Percentiles rank a stretch among this genome's conserved stretches.
phyloP scores from a whole-genome alignment of 2,113 vertebrate genomes.

The Heterotis niloticus region DNA sequence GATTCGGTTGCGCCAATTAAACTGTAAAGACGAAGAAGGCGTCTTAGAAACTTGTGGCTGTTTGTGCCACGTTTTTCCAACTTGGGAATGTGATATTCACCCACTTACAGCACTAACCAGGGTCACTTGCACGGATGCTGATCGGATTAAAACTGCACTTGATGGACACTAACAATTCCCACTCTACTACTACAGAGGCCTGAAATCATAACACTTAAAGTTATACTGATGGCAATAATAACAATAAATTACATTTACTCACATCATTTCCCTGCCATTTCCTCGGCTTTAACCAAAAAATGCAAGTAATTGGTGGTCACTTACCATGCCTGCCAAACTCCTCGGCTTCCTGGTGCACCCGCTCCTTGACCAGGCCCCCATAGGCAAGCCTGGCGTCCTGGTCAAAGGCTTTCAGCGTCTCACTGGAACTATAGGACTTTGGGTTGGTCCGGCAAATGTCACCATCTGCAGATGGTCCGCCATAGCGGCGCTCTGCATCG shows the following conservation, averaged over 20 bases:
- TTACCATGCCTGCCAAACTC: conserved; percentile 86
- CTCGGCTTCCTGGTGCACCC: conserved; percentile 89
- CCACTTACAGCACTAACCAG: not conserved
- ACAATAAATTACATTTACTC: not conserved
- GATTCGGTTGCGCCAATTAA: conserved; percentile 31
- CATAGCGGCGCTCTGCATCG: conserved; percentile 87
- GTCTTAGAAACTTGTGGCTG: conserved; percentile 40
- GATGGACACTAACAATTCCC: conserved; percentile 9
- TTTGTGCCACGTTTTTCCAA: not conserved
- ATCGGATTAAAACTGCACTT: conserved; percentile 1
- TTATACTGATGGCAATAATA: not conserved
- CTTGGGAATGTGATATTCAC: conserved; percentile 8
- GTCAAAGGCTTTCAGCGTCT: conserved; percentile 97
- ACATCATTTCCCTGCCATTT: no score
- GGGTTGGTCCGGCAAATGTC: conserved; percentile 84
- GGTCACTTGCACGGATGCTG: not conserved
- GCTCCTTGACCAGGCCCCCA: conserved; percentile 81
- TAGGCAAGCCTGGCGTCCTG: conserved; percentile 84
- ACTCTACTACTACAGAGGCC: not conserved
- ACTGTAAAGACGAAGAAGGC: conserved; percentile 43
- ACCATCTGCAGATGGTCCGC: conserved; percentile 88
- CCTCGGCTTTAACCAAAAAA: no score
- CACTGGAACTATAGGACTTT: conserved; percentile 97
- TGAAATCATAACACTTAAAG: not conserved
- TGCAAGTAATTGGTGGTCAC: conserved; percentile 21